Base-by-base conservation (phyloP, 1,140 invertebrate genomes). In the Xylocopa sonorina region DNA sequence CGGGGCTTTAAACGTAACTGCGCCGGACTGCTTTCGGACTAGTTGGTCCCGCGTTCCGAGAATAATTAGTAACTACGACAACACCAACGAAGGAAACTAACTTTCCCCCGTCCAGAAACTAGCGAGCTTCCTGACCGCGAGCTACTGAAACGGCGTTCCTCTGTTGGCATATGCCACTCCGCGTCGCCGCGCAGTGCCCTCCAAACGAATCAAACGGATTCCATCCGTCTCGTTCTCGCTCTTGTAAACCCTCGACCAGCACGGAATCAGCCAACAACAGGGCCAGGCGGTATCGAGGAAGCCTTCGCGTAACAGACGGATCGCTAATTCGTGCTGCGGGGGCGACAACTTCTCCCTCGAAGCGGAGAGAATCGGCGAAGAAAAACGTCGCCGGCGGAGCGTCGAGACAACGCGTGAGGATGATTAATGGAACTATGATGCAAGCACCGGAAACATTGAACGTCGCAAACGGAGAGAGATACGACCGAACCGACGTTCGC, bases 1-100 rank as follows among this genome's bases (percentile, higher is more conserved):
- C 9, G 43, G n/a, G 9, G 69, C 38, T 78, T 74, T 69, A 6
- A 38, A 38, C 46, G 50, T 76, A 81, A 85, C 82, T 80, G 62
- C 14, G n/a, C 34, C 29, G 60, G 67, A 81, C 67, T 32, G 83
- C 41, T 76, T 71, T 72, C 21, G 34, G 57, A 62, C 68, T 58
- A 51, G 74, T 82, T 2, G 14, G 14, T 24, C 27, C 55, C n/a
- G 51, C 29, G 58, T 38, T 24, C 58, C 87, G 85, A 83, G 86
- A 88, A 89, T 88, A 89, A 89, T 88, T 88, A 89, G 80, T 62
- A 72, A 78, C 80, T 72, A 78, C 77, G 73, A 71, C 64, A 58
- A 71, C 69, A 46, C 63, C 32, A 58, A 32, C 38, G 38, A 38
- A 38, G 38, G 9, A 38, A 38, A 9, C 9, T n/a, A n/a, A n/a